Base-by-base conservation (phyloP, 2,888 invertebrate genomes). In the Frankliniella intonsa region DNA sequence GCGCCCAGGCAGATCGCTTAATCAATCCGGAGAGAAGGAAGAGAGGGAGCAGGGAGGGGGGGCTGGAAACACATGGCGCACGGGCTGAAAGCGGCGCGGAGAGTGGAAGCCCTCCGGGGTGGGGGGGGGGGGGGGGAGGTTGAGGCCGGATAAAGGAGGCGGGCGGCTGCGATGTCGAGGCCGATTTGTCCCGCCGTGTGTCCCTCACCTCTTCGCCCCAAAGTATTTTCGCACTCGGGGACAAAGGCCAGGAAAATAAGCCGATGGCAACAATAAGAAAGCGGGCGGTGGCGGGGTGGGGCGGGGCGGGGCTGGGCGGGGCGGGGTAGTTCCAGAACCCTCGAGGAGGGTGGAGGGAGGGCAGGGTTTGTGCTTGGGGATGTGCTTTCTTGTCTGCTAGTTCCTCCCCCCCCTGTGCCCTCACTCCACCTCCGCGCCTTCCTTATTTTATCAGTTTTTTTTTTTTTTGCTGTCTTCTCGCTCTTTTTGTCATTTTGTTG, bases 231-330 rank as follows among this genome's bases (percentile, higher is more conserved):
- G 69, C 69, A 76, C 69, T 76, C 25, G 25, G 25, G 69, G 69
- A 76, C 69, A 76, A 76, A 76, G 25, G 69, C 22, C 69, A 25
- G 69, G 25, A 76, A 76, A 76, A 76, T 76, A 76, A 76, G 69
- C 69, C 69, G 69, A 76, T 76, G 69, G 69, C 22, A 76, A 25
- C 69, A 76, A 22, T 76, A 25, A 76, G 69, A 76, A 22, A 76
- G 25, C 69, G 69, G 69, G n/a, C 69, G 19, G n/a, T 22, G 22
- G 22, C 22, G 19, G 65, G 7, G 51, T 51, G 55, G 12, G 7
- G n/a, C n/a, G n/a, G n/a, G n/a, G n/a, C n/a, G 22, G 8, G 25
- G 69, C 69, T 7, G 7, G 62, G 62, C 11, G 62, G 38, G 38
- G 38, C 38, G 38, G 3, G 38, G 38, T 5, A 5, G 38, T 5